Conservation (phyloP, 2,888 invertebrate species). For the Drosophila meridiana region DNA sequence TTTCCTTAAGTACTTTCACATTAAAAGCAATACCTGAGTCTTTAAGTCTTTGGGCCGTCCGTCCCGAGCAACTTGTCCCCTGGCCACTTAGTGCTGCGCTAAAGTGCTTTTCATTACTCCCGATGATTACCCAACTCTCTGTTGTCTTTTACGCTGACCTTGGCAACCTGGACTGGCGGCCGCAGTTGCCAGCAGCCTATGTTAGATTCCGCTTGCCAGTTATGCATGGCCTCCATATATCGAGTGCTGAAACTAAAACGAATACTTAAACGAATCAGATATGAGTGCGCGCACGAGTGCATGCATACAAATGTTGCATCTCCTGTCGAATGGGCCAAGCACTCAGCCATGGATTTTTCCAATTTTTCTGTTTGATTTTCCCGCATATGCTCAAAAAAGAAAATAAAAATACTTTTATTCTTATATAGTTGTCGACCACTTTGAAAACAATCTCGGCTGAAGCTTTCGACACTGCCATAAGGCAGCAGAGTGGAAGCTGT, state of each 20-base stretch:
- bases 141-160: neutral
- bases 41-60: neutral
- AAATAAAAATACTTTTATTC: neutral
- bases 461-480: constrained; percentile 3
- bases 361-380: constrained; percentile 7
- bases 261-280: constrained; percentile 7
- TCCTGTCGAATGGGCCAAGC: neutral
- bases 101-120: constrained; percentile 18
- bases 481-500: neutral
- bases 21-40: neutral
- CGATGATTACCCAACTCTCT: constrained; percentile 5
- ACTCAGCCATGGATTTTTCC: constrained; percentile 2
- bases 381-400: neutral
- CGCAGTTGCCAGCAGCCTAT: neutral
- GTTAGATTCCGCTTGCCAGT: neutral
- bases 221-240: neutral
- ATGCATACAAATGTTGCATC: constrained; percentile 17
- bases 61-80: neutral
- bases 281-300: constrained; percentile 18
- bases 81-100: constrained; percentile 16
- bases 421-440: constrained; percentile 7
- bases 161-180: neutral
- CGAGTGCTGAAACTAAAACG: constrained; percentile 2
- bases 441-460: constrained; percentile 10
- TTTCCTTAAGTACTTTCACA: neutral